A percentile compares a stretch with the other conserved stretches of the same genome.
These are phyloP conservation scores for Sebastolobus alascanus DNA, from an alignment of 2,797 vertebrate species.

Conservation along the genomic window DNA sequence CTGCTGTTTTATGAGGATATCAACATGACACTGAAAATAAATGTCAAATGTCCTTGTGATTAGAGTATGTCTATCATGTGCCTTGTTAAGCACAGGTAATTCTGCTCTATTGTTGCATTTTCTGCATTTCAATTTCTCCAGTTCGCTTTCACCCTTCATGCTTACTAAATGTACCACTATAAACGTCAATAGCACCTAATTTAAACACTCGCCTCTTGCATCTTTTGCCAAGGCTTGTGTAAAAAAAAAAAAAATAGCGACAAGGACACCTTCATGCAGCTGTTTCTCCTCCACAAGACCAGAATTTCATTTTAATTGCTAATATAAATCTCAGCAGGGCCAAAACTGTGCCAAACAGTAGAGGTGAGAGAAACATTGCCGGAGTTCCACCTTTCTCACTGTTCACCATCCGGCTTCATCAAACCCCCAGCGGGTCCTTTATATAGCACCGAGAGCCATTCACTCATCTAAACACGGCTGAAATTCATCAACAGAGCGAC, in stretches of 20 bases:
- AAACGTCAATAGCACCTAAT: background rate
- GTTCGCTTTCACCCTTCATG: background rate
- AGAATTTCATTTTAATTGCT: constrained; percentile 70
- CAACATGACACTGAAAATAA: constrained; percentile 13
- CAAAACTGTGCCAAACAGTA: constrained; percentile 47
- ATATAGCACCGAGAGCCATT: constrained; percentile 15
- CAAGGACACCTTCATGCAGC: constrained; percentile 7
- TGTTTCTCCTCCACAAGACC: constrained; percentile 30
- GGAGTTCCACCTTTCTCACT: constrained; percentile 48
- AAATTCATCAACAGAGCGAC: constrained; percentile 39
- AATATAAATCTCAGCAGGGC: constrained; percentile 80
- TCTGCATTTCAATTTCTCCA: background rate
- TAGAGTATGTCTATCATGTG: background rate
- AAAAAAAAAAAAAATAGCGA: constrained; percentile 21
- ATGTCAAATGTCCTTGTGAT: background rate
- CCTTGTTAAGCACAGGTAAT: constrained; percentile 4
- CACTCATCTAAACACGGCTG: constrained; percentile 36
- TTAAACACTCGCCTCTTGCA: background rate
- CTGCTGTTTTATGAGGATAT: constrained; percentile 11
- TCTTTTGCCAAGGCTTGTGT: background rate
- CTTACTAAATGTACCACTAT: background rate
- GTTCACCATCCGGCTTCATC: constrained; percentile 69
- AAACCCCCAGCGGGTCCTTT: constrained; percentile 57
- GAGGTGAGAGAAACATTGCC: constrained; percentile 66
- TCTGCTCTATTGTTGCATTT: constrained; percentile 3